phyloP scores from a whole-genome alignment of 2,797 vertebrate species.

The Falco novaeseelandiae region DNA sequence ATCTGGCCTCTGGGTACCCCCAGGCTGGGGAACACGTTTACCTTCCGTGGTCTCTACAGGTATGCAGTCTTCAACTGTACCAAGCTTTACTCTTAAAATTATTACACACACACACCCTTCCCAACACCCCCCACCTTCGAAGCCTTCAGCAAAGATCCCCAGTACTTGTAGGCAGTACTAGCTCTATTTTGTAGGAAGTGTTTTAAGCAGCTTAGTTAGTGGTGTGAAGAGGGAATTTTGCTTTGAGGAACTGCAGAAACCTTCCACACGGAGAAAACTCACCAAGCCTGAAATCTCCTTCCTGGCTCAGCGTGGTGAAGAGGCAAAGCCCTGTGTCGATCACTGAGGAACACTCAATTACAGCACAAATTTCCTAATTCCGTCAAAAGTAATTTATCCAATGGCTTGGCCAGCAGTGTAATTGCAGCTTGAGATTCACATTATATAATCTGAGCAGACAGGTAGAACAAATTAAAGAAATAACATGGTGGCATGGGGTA shows the following conservation, averaged over 20 bases:
- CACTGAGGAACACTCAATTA: not conserved
- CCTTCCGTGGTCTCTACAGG: not conserved
- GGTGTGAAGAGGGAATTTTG: not conserved
- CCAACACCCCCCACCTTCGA: not conserved
- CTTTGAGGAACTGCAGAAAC: not conserved
- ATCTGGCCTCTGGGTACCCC: not conserved
- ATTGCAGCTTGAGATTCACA: not conserved
- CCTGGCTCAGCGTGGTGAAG: not conserved
- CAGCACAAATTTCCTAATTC: constrained; percentile 8
- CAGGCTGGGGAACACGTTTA: not conserved
- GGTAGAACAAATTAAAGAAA: constrained; percentile 38
- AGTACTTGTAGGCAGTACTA: not conserved
- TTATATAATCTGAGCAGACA: constrained; percentile 47
- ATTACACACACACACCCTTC: too few species aligned
- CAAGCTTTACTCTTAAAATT: not conserved
- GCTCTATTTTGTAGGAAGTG: not conserved
- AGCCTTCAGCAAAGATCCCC: not conserved
- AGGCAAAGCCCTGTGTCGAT: not conserved
- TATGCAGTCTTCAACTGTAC: not conserved
- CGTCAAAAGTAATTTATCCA: not conserved
- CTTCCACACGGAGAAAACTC: not conserved
- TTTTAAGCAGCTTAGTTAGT: not conserved
- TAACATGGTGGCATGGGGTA: not conserved
- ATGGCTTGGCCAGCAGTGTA: not conserved
- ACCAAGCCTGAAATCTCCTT: not conserved